phyloP scores from a whole-genome alignment of 2,113 vertebrate species.

The Gallinago undulata region DNA sequence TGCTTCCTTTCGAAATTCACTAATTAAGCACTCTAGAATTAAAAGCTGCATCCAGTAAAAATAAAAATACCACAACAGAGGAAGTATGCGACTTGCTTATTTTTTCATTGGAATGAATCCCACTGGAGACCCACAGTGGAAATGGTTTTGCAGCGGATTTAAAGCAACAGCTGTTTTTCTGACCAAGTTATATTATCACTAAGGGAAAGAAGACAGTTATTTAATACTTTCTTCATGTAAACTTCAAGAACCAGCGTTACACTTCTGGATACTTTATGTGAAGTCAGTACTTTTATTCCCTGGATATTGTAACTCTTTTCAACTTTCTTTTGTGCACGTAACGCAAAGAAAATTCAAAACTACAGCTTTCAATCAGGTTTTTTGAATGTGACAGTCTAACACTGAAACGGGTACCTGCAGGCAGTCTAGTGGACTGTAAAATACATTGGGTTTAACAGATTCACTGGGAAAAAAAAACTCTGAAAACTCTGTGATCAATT shows the following conservation, averaged over 20 bases:
- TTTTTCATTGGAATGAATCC: neutral
- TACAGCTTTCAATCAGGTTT: neutral
- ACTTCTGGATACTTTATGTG: neutral
- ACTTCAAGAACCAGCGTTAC: neutral
- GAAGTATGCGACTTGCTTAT: neutral
- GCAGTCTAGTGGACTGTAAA: neutral
- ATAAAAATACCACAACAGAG: constrained; percentile 10
- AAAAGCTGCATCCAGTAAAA: neutral
- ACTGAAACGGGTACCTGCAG: neutral
- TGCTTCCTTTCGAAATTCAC: neutral
- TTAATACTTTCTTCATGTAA: neutral
- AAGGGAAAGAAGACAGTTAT: neutral
- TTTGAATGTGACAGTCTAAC: neutral
- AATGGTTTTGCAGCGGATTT: neutral
- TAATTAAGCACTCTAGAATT: neutral
- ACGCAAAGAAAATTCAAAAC: neutral
- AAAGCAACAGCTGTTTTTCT: neutral
- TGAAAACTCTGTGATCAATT: neutral
- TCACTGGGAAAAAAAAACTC: neutral
- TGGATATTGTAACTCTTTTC: neutral
- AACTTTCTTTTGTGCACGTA: neutral
- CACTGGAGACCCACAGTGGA: neutral
- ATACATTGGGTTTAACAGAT: neutral
- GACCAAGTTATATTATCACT: neutral
- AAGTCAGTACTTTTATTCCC: neutral